Evolutionary conservation across 2,113 vertebrate species (phyloP).

Genomic region (Mellivora capensis): DNA sequence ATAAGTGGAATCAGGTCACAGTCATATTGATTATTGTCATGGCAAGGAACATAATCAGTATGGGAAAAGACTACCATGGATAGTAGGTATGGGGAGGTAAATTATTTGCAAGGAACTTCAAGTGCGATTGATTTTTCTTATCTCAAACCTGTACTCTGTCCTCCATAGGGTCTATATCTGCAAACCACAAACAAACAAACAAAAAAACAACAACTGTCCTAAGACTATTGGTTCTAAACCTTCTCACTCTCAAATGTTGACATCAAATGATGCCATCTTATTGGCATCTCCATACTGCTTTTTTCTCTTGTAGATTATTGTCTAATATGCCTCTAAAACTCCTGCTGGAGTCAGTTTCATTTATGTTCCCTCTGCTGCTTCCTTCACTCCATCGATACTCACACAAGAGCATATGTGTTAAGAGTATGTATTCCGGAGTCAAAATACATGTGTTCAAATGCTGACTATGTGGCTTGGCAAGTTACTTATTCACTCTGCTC

Average conservation of each 20-base stretch:
- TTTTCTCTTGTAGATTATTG: neutral
- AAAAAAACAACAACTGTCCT: neutral
- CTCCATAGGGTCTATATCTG: neutral
- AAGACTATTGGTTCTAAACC: neutral
- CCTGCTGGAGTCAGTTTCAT: neutral
- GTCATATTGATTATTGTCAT: neutral
- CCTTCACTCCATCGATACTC: neutral
- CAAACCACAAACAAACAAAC: neutral
- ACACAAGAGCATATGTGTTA: neutral
- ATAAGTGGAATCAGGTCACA: neutral
- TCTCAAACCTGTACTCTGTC: neutral
- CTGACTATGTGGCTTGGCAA: neutral
- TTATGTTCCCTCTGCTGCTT: neutral
- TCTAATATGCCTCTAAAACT: neutral
- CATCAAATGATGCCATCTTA: neutral
- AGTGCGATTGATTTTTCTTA: neutral
- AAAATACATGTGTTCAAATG: neutral
- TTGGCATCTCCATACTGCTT: neutral
- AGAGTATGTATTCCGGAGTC: neutral
- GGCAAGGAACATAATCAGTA: neutral
- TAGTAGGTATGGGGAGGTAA: neutral
- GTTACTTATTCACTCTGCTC: neutral
- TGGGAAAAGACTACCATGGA: neutral
- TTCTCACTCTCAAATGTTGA: neutral
- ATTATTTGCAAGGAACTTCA: neutral